Evolutionary conservation across 2,888 invertebrate species (phyloP).

Genomic region (Drosophila affinis): DNA sequence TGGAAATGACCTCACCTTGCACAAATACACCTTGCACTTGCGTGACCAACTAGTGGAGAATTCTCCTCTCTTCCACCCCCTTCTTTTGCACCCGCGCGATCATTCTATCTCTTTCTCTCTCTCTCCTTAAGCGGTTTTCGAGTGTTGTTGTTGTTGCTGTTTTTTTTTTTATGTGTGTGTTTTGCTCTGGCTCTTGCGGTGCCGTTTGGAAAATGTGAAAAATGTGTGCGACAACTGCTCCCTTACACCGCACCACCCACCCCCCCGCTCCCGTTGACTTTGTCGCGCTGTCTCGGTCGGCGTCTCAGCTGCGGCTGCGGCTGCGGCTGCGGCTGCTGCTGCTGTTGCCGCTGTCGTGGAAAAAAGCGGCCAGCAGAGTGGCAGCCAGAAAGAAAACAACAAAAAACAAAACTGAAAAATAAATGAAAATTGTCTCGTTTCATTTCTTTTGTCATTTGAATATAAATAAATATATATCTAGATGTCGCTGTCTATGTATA

Average conservation of each 20-base stretch:
- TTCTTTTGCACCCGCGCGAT: neutral
- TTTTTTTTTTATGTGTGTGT: slow-evolving; percentile 21
- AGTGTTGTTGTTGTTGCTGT: slow-evolving; percentile 20
- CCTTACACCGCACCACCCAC: slow-evolving; percentile 10
- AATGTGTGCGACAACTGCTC: slow-evolving; percentile 76
- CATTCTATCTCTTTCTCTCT: slow-evolving; percentile 14
- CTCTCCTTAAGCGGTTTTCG: slow-evolving; percentile 9
- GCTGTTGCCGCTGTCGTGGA: slow-evolving; percentile 14
- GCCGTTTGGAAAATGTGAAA: slow-evolving; percentile 65
- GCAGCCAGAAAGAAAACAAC: slow-evolving; percentile 13
- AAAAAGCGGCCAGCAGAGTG: slow-evolving; percentile 37
- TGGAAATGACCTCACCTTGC: neutral
- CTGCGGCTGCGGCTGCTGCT: too few species aligned
- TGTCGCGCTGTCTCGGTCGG: slow-evolving; percentile 1
- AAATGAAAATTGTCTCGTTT: slow-evolving; percentile 70
- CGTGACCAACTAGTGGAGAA: neutral
- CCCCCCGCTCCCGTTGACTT: neutral
- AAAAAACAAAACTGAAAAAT: slow-evolving; percentile 36
- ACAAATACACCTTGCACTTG: neutral
- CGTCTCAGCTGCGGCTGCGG: slow-evolving; percentile 5
- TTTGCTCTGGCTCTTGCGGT: slow-evolving; percentile 3
- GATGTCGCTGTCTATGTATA: slow-evolving; percentile 47
- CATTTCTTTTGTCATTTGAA: slow-evolving; percentile 79
- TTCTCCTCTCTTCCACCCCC: neutral
- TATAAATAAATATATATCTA: slow-evolving; percentile 69